Conservation (phyloP, 2,797 vertebrate genomes). For the Hydrophis major region DNA sequence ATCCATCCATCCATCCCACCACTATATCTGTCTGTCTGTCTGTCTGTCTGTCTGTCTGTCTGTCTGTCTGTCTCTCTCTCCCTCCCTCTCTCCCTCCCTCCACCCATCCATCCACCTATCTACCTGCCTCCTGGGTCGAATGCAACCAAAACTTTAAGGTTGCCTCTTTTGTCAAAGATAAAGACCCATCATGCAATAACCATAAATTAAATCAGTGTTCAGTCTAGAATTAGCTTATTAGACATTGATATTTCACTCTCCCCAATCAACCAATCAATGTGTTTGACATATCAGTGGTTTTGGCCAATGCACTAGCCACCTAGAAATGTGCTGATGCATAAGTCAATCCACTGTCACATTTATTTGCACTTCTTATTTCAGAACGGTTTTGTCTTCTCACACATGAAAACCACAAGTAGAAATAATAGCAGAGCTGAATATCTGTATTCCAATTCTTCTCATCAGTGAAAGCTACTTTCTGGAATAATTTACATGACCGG, state of each 20-base stretch:
- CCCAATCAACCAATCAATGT: too few species aligned
- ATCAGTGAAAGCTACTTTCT: neutral
- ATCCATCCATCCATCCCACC: fast-evolving
- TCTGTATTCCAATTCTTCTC: neutral
- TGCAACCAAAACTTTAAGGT: neutral
- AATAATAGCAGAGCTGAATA: neutral
- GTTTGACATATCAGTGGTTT: neutral
- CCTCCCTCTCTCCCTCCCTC: too few species aligned
- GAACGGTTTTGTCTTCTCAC: neutral
- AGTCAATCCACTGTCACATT: neutral
- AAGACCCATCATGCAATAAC: neutral
- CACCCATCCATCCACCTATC: fast-evolving
- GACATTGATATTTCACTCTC: too few species aligned
- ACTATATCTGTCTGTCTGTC: too few species aligned
- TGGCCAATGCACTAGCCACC: neutral
- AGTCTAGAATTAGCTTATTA: neutral
- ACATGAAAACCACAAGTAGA: too few species aligned
- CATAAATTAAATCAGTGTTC: neutral
- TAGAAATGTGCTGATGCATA: neutral
- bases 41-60: too few species aligned
- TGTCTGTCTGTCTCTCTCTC: too few species aligned
- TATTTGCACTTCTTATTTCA: neutral
- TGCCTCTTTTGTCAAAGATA: neutral
- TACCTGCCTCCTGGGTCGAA: neutral
- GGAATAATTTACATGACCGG: neutral